Base-by-base conservation (phyloP, 2,113 vertebrate genomes). In the Anolis carolinensis region DNA sequence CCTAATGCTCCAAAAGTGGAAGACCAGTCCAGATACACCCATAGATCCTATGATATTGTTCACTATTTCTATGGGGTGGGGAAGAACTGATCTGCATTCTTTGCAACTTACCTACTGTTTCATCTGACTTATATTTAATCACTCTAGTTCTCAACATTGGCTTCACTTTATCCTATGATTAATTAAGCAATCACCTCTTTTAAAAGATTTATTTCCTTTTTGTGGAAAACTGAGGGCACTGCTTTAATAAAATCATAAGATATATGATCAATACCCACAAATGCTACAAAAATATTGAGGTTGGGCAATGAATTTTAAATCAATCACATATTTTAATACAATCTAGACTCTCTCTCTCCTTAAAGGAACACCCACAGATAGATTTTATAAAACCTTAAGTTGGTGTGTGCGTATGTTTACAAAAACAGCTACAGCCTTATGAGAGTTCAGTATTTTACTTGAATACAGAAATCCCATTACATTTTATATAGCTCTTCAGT, bases 201-300 rank as follows among this genome's bases (percentile, higher is more conserved):
- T 91, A 92, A 94, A 94, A 96, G 93, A 95, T 95, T 95, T 93
- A 90, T 95, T 94, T 92, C 73, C 68, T 94, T 92, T 94, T 91
- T 94, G 85, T 90, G 23, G 87, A 88, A 82, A 94, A 89, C 79
- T 67, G 85, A 90, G 92, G 83, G 23, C 81, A 88, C 93, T 78
- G 95, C 95, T 94, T 84, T 30, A 95, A 94, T 94, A 86, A 93
- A 95, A 95, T 80, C 88, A 82, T 93, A 91, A 92, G 85, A 89
- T 93, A 91, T 81, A 86, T 94, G 90, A 95, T 95, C 88, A 90
- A 93, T 95, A 90, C 90, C 59, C 59, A 81, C 88, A 87, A 94
- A 88, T 75, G 68, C 21, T 88, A 23, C 73, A 89, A 85, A 67
- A 93, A 90, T 87, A 94, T 39, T 86, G 48, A 85, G 87, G 39